phyloP scores from a whole-genome alignment of 1,140 invertebrate genomes.

The Penaeus japonicus region DNA sequence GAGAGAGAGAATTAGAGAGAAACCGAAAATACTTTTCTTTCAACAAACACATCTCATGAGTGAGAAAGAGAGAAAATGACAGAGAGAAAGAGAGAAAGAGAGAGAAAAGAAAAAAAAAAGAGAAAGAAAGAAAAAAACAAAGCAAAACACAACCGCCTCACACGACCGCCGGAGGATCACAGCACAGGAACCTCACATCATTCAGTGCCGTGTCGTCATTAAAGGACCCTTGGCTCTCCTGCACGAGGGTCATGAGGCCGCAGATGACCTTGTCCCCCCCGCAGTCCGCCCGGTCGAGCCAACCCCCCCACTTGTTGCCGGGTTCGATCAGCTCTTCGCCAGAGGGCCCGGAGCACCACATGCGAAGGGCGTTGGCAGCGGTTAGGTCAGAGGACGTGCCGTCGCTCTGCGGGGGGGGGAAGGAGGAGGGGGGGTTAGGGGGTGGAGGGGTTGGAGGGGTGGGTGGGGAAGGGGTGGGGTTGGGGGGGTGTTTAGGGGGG shows the following conservation, averaged over 20 bases:
- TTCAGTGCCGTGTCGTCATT: constrained; percentile 31
- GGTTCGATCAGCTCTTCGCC: neutral
- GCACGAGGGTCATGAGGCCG: constrained; percentile 15
- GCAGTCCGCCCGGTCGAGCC: neutral
- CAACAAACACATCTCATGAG: no score
- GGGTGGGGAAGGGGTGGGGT: no score
- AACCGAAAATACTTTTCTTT: no score
- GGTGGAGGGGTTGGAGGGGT: no score
- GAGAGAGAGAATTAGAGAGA: no score
- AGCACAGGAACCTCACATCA: neutral
- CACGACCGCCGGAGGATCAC: neutral
- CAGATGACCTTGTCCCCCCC: neutral
- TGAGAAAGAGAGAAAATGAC: no score
- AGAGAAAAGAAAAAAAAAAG: no score
- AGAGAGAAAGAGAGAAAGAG: no score
- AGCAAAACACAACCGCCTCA: no score
- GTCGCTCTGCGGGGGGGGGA: neutral
- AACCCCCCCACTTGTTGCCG: constrained; percentile 18
- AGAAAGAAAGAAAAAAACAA: no score
- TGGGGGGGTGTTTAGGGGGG: no score
- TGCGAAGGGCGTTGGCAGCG: constrained; percentile 24
- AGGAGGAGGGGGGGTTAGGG: neutral
- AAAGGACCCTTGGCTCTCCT: constrained; percentile 14
- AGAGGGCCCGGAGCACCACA: neutral
- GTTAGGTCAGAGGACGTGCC: neutral